Evolutionary conservation across 2,797 vertebrate genomes (phyloP).

Genomic region (Lateolabrax maculatus): DNA sequence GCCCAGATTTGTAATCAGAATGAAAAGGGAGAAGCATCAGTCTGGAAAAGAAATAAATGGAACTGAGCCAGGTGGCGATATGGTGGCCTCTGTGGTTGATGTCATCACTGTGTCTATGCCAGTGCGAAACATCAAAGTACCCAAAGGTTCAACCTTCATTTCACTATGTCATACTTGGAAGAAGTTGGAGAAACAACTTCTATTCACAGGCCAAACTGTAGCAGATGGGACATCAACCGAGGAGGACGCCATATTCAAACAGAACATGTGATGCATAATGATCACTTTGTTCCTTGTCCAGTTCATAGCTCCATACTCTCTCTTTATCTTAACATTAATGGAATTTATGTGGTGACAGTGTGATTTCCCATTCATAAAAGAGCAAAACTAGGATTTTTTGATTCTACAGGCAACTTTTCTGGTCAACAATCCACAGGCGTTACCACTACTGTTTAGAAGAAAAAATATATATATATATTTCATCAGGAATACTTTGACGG

Average conservation of each 20-base stretch:
- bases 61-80: constrained; percentile 25
- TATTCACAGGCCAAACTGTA: constrained; percentile 20
- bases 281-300: constrained; percentile 7
- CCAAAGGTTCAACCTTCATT: background rate
- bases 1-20: constrained; percentile 30
- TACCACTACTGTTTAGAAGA: background rate
- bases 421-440: background rate
- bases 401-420: constrained; percentile 17
- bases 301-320: background rate
- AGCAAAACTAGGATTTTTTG: background rate
- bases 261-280: constrained; percentile 20
- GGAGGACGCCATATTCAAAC: constrained; percentile 13
- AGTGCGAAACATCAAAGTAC: constrained; percentile 3
- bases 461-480: background rate
- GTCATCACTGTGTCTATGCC: constrained; percentile 3
- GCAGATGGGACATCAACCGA: constrained; percentile 16
- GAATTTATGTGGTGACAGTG: constrained; percentile 4
- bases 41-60: constrained; percentile 17
- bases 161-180: constrained; percentile 10
- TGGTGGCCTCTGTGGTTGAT: constrained; percentile 32
- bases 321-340: background rate
- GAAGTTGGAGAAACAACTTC: constrained; percentile 6
- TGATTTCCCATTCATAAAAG: constrained; percentile 12
- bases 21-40: constrained; percentile 31
- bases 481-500: background rate